Conservation (phyloP, 2,797 vertebrate species). For the Aplochiton taeniatus region DNA sequence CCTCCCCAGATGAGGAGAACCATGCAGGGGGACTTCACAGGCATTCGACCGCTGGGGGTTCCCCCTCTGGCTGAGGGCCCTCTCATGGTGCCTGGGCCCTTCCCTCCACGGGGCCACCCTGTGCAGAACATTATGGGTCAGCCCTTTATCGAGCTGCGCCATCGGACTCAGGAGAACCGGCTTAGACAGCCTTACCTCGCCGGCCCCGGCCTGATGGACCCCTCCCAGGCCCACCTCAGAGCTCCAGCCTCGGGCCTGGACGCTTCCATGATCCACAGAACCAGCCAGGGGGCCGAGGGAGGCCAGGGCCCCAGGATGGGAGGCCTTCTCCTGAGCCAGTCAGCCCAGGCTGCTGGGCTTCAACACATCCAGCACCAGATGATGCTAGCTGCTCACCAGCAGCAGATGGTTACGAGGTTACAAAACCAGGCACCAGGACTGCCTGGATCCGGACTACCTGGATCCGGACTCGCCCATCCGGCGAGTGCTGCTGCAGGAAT, state of each 20-base stretch:
- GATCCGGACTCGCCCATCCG: too few relatives aligned
- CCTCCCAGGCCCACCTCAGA: conserved; percentile 65
- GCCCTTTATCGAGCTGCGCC: conserved; percentile 92
- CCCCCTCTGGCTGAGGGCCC: conserved; percentile 38
- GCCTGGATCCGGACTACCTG: conserved; percentile 45
- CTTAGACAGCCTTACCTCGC: conserved; percentile 76
- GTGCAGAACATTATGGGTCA: conserved; percentile 90
- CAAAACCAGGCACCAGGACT: too few relatives aligned
- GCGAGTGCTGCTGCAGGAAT: too few relatives aligned
- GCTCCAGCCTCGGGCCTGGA: conserved; percentile 35
- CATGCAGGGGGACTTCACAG: conserved; percentile 75
- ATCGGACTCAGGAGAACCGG: conserved; percentile 84
- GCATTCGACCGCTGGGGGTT: conserved; percentile 61
- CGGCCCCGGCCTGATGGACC: conserved; percentile 51
- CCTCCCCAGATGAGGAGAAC: conserved; percentile 82
- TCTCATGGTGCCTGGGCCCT: conserved; percentile 77
- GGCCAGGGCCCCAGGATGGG: conserved; percentile 67
- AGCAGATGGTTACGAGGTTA: conserved; percentile 37
- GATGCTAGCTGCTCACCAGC: conserved; percentile 69
- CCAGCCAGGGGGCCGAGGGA: conserved; percentile 58
- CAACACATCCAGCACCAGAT: conserved; percentile 56
- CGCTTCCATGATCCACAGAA: conserved; percentile 5
- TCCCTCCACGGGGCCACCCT: conserved; percentile 79
- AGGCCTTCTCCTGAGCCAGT: conserved; percentile 64
- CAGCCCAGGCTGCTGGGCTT: conserved; percentile 55